Base-by-base conservation (phyloP, 1,140 invertebrate species). In the Spodoptera litura region DNA sequence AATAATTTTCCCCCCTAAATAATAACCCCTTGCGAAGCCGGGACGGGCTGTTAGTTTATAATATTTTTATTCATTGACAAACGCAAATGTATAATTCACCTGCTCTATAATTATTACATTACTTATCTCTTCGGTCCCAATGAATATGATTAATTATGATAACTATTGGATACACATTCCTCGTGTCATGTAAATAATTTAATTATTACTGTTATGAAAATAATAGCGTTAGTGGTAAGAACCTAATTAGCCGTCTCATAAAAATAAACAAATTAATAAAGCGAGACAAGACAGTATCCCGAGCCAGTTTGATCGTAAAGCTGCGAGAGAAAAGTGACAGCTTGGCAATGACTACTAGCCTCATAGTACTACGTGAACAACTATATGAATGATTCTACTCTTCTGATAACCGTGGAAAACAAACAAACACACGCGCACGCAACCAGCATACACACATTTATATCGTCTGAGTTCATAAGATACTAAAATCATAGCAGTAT, bases 231-330 rank as follows among this genome's bases (percentile, higher is more conserved):
- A 15, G 13, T 31, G 27, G 20, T 12, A 3, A 56, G n/a, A 20
- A 71, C 10, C 13, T 35, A 71, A 38, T 56, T 44, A 56, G 15
- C 27, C 25, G 20, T 38, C 53, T 58, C 53, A 58, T 70, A 53
- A 70, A 72, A 55, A 55, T 72, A 11, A 15, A 38, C 53, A 72
- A 52, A 72, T 72, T 58, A 72, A 72, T 58, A 72, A 58, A 72
- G 53, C 53, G 70, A 58, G 27, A 56, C 52, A 52, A 13, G 70
- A 56, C 35, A 12, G 20, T 58, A 44, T 72, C 27, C 25, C 53
- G 27, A 38, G 53, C 53, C 27, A 58, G 70, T 72, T 72, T 58
- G 27, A 72, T 72, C 70, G 70, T 72, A 72, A 38, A 72, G 52
- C 35, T 56, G 25, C 53, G 53, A 56, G 70, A 56, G 68, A 72